These are phyloP conservation scores for Samia ricini DNA, from an alignment of 1,140 invertebrate species.

Conservation along the genomic window DNA sequence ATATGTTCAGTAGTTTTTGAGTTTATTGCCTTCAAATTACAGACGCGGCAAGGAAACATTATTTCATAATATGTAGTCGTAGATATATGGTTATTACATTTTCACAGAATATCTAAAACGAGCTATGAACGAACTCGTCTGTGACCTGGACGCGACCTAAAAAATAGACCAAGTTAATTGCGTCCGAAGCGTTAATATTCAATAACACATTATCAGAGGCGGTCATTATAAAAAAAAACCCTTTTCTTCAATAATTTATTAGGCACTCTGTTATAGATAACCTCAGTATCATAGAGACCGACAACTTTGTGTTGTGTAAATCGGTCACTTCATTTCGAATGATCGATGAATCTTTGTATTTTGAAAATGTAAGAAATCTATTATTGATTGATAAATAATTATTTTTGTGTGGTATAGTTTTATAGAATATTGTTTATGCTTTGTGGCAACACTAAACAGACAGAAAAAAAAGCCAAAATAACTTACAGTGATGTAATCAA, in stretches of 20 bases:
- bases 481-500: too few relatives aligned
- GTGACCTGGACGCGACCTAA: conserved; percentile 21
- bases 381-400: too few relatives aligned
- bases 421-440: too few relatives aligned
- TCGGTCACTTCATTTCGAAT: conserved; percentile 3
- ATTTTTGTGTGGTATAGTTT: too few relatives aligned
- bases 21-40: too few relatives aligned
- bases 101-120: not conserved
- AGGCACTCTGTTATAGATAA: conserved; percentile 39
- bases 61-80: too few relatives aligned
- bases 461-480: too few relatives aligned
- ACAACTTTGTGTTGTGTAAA: conserved; percentile 20
- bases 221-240: conserved; percentile 47
- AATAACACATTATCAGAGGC: conserved; percentile 58
- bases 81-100: not conserved
- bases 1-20: too few relatives aligned
- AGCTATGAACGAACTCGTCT: not conserved
- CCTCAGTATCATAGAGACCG: conserved; percentile 30
- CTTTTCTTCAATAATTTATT: conserved; percentile 49
- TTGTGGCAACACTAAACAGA: too few relatives aligned
- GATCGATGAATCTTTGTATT: not conserved
- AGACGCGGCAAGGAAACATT: too few relatives aligned
- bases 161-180: conserved; percentile 48
- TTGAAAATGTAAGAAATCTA: too few relatives aligned
- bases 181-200: conserved; percentile 62